phyloP scores from a whole-genome alignment of 2,113 vertebrate species.

The Phasianus colchicus region DNA sequence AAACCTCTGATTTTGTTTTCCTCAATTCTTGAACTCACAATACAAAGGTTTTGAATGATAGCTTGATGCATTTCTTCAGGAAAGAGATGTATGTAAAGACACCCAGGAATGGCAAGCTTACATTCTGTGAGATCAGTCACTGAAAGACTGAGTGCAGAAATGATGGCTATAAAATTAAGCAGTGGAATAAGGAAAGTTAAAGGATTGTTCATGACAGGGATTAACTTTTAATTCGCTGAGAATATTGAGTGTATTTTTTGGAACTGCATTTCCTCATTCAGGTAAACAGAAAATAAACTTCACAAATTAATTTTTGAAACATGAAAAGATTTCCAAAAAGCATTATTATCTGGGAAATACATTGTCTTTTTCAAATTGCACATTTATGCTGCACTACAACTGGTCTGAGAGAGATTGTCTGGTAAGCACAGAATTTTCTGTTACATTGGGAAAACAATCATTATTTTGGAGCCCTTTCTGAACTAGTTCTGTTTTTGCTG shows the following conservation, averaged over 20 bases:
- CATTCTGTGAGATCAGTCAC: neutral
- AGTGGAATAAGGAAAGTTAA: neutral
- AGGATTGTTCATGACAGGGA: neutral
- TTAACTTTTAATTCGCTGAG: neutral
- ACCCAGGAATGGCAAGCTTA: neutral
- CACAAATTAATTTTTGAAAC: neutral
- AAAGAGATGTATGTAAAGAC: neutral
- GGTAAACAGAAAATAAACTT: constrained; percentile 27
- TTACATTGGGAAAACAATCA: neutral
- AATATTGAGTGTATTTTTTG: constrained; percentile 5
- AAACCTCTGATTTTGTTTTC: neutral
- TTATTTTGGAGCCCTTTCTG: neutral
- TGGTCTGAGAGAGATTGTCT: neutral
- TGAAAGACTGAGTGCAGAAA: neutral
- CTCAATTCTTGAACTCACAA: neutral
- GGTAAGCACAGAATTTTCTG: neutral
- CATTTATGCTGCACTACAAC: neutral
- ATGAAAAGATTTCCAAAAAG: neutral
- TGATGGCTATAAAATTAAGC: neutral
- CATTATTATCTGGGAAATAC: neutral
- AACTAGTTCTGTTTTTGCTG: neutral
- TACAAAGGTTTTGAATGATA: neutral
- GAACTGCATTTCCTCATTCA: neutral
- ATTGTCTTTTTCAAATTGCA: neutral
- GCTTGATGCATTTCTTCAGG: neutral